Percentiles rank a stretch among this genome's conserved stretches.
phyloP scores from a whole-genome alignment of 2,888 invertebrate genomes.

The Agapostemon virescens region DNA sequence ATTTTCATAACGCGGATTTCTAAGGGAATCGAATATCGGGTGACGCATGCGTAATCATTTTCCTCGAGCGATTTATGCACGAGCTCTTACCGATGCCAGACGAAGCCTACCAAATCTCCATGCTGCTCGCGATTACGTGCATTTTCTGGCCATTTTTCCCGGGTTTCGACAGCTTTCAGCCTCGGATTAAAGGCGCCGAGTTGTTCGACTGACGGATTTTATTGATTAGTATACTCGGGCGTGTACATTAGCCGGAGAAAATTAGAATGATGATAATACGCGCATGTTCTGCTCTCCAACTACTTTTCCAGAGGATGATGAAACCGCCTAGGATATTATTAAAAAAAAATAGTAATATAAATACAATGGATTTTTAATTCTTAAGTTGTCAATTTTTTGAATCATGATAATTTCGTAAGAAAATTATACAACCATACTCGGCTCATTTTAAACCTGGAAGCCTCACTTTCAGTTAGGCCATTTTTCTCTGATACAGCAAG shows the following conservation, averaged over 20 bases:
- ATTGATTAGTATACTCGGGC: neutral
- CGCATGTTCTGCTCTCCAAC: neutral
- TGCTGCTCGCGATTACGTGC: neutral
- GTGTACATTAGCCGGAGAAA: neutral
- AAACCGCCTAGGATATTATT: neutral
- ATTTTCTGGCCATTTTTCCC: neutral
- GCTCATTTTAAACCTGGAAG: neutral
- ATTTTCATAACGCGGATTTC: conserved; percentile 24
- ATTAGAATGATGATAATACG: neutral
- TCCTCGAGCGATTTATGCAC: neutral
- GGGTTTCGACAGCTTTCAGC: neutral
- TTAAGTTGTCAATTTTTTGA: too few species aligned
- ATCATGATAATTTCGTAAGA: neutral
- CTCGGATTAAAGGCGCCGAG: neutral
- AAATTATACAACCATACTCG: neutral
- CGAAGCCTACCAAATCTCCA: neutral
- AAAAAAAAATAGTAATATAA: neutral
- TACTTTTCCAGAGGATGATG: neutral
- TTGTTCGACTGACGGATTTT: neutral
- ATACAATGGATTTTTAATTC: neutral
- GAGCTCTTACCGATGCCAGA: neutral
- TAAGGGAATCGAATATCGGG: neutral
- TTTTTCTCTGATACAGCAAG: too few species aligned
- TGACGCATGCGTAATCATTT: neutral
- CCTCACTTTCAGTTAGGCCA: neutral